These are phyloP conservation scores for Catharus ustulatus DNA, from an alignment of 2,797 vertebrate genomes.

Conservation along the genomic window DNA sequence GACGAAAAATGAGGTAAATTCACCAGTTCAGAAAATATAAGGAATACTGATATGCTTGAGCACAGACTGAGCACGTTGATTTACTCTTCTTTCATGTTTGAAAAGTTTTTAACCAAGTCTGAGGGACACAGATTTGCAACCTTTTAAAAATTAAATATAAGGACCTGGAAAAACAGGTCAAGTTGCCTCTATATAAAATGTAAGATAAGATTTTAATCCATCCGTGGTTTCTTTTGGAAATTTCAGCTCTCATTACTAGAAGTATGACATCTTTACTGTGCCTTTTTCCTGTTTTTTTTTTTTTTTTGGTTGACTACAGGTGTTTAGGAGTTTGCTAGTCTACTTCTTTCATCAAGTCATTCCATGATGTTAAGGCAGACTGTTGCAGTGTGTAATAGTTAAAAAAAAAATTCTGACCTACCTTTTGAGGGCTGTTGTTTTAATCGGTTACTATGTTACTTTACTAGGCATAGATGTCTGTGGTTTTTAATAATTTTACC, in stretches of 20 bases:
- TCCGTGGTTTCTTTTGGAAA: background rate
- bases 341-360: background rate
- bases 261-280: background rate
- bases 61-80: background rate
- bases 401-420: background rate
- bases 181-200: background rate
- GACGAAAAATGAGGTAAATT: background rate
- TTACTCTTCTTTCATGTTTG: background rate
- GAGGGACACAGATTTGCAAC: background rate
- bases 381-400: background rate
- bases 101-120: background rate
- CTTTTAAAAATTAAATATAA: background rate
- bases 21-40: background rate
- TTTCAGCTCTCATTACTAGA: background rate
- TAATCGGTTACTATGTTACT: background rate
- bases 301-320: background rate
- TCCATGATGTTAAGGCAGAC: background rate
- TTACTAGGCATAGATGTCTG: background rate
- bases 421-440: background rate
- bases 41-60: background rate
- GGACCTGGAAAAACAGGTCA: background rate
- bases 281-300: background rate
- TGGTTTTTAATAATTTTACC: background rate
- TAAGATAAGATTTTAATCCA: background rate
- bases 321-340: background rate